Conservation (phyloP, 2,113 vertebrate genomes). For the Pelvicachromis taeniatus region DNA sequence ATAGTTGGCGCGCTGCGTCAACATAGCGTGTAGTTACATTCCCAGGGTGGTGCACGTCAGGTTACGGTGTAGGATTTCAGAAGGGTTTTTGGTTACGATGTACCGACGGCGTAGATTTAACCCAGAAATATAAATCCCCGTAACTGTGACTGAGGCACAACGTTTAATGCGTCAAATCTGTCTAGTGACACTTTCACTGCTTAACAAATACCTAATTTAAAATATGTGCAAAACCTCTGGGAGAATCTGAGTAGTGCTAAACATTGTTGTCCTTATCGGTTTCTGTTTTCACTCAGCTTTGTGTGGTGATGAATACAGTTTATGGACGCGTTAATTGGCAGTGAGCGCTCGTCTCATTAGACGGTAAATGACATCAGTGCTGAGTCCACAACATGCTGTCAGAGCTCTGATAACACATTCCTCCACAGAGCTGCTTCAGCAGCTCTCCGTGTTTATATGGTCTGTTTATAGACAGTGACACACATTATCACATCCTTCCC, state of each 20-base stretch:
- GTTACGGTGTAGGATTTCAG: neutral
- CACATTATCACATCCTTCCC: neutral
- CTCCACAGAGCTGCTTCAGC: slow-evolving; percentile 39
- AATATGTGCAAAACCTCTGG: neutral
- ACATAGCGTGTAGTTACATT: neutral
- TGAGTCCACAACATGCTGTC: slow-evolving; percentile 43
- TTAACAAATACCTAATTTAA: neutral
- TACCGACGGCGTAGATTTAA: neutral
- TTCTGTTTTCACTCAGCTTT: slow-evolving; percentile 38
- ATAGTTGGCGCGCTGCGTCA: neutral
- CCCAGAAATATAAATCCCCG: neutral
- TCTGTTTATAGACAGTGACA: slow-evolving; percentile 26
- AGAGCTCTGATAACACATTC: slow-evolving; percentile 59
- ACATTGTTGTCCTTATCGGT: slow-evolving; percentile 14
- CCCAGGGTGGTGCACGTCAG: neutral
- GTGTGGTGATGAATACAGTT: slow-evolving; percentile 45
- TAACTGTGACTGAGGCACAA: neutral
- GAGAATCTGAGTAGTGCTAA: neutral
- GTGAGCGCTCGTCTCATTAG: slow-evolving; percentile 64
- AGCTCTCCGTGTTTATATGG: slow-evolving; percentile 2
- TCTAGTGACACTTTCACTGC: neutral
- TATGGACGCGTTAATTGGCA: slow-evolving; percentile 62
- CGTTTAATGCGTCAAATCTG: neutral
- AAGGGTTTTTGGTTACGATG: neutral
- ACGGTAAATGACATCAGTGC: slow-evolving; percentile 46